Conservation (phyloP, 92 coral and sea anemone species). For the Nematostella vectensis region DNA sequence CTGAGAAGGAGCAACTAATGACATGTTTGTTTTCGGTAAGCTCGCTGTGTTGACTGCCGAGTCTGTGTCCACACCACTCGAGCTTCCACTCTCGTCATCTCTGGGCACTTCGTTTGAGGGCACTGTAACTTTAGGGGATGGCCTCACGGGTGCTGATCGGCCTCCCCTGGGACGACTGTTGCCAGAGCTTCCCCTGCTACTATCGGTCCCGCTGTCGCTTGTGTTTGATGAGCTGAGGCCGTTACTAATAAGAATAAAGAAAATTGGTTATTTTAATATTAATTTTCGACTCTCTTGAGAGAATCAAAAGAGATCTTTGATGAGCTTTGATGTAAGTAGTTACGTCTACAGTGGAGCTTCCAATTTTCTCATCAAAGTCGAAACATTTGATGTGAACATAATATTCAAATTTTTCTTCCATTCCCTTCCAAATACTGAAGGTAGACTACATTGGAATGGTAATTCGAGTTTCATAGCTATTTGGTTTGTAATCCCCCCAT, state of each 20-base stretch:
- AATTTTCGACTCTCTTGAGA: too few species aligned
- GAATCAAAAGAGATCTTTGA: too few species aligned
- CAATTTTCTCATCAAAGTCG: too few species aligned
- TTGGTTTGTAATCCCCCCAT: too few species aligned
- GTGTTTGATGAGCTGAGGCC: slow-evolving; percentile 65
- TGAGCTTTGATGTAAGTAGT: too few species aligned
- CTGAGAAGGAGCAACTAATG: slow-evolving; percentile 2
- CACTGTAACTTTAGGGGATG: slow-evolving; percentile 21
- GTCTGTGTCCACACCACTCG: slow-evolving; percentile 88
- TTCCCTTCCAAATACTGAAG: too few species aligned
- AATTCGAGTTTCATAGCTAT: too few species aligned
- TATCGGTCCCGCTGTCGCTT: slow-evolving; percentile 89
- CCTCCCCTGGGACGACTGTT: slow-evolving; percentile 37
- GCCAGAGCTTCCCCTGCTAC: slow-evolving; percentile 54
- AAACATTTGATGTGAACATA: too few species aligned
- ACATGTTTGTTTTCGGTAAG: neutral
- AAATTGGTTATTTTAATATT: too few species aligned
- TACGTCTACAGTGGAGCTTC: too few species aligned
- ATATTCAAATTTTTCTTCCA: too few species aligned
- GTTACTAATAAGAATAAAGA: slow-evolving; percentile 22
- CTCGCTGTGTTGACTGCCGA: slow-evolving; percentile 30
- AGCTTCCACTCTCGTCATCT: slow-evolving; percentile 77
- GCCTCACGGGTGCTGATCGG: slow-evolving; percentile 25
- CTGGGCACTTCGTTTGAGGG: slow-evolving; percentile 35
- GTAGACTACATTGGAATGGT: too few species aligned